Conservation (phyloP, 2,888 invertebrate species). For the Tillus elongatus region DNA sequence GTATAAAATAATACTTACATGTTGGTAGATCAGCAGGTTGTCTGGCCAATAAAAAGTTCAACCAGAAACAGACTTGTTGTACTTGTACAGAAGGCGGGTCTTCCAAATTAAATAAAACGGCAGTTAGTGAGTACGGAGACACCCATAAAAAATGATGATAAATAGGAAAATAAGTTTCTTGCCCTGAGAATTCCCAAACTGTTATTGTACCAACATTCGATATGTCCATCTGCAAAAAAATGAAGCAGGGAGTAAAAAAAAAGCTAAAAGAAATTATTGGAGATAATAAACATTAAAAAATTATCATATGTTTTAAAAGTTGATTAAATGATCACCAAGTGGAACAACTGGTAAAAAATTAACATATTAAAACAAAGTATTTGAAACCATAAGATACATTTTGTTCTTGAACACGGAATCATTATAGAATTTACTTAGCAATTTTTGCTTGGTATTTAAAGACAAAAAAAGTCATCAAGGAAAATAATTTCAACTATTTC, state of each 20-base stretch:
- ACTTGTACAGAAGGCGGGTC: conserved; percentile 59
- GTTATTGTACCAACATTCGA: conserved; percentile 54
- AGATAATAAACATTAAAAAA: too few relatives aligned
- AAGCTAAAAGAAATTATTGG: background rate
- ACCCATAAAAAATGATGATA: conserved; percentile 65
- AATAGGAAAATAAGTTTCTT: conserved; percentile 58
- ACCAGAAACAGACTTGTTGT: conserved; percentile 63
- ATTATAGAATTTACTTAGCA: too few relatives aligned
- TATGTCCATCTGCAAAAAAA: conserved; percentile 41
- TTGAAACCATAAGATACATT: too few relatives aligned
- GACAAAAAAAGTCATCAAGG: too few relatives aligned
- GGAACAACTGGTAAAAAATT: conserved; percentile 6
- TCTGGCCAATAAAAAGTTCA: conserved; percentile 61
- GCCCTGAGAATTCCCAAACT: conserved; percentile 69
- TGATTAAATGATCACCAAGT: too few relatives aligned
- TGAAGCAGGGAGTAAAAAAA: too few relatives aligned
- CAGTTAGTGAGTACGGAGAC: conserved; percentile 40
- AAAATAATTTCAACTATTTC: too few relatives aligned
- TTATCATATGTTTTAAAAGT: too few relatives aligned
- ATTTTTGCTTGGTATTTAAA: too few relatives aligned
- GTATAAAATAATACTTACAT: conserved; percentile 38
- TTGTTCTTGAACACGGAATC: too few relatives aligned
- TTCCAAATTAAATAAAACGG: conserved; percentile 57
- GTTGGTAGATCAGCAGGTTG: conserved; percentile 35
- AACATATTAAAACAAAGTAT: too few relatives aligned